phyloP scores from a whole-genome alignment of 2,113 vertebrate species.

The Oreochromis spilurus region DNA sequence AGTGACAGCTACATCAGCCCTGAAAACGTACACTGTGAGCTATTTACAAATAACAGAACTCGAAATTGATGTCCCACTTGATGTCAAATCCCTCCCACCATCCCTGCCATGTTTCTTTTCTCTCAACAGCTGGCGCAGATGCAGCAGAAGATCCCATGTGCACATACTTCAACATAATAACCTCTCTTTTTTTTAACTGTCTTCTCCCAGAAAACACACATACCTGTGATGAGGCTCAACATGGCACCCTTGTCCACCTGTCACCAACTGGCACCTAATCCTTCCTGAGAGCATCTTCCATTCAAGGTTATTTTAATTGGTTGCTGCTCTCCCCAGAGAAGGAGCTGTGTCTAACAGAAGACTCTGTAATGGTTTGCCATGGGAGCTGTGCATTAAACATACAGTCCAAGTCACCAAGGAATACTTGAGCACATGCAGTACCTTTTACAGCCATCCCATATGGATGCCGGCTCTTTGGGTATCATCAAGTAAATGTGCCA shows the following conservation, averaged over 20 bases:
- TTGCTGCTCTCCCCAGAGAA: constrained; percentile 23
- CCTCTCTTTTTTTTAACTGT: neutral
- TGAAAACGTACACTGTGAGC: constrained; percentile 14
- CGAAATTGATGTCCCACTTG: neutral
- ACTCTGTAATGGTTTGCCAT: constrained; percentile 39
- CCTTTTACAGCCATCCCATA: neutral
- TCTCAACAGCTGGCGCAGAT: constrained; percentile 26
- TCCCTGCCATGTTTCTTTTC: neutral
- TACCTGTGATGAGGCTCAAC: neutral
- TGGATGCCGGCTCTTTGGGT: neutral
- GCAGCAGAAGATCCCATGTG: constrained; percentile 6
- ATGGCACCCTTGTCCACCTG: constrained; percentile 22
- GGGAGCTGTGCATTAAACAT: constrained; percentile 47
- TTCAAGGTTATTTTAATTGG: constrained; percentile 56
- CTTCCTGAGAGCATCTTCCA: neutral
- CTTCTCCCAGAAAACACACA: neutral
- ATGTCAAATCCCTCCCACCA: neutral
- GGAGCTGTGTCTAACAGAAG: neutral
- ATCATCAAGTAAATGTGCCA: neutral
- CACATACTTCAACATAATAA: constrained; percentile 3
- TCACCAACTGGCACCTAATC: neutral
- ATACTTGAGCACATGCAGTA: neutral
- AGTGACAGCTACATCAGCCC: constrained; percentile 35
- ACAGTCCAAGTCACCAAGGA: neutral
- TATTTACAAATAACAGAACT: constrained; percentile 42